Percentiles rank a stretch among this genome's conserved stretches.
phyloP scores from a whole-genome alignment of 2,797 vertebrate genomes.

The Malurus leucopterus region DNA sequence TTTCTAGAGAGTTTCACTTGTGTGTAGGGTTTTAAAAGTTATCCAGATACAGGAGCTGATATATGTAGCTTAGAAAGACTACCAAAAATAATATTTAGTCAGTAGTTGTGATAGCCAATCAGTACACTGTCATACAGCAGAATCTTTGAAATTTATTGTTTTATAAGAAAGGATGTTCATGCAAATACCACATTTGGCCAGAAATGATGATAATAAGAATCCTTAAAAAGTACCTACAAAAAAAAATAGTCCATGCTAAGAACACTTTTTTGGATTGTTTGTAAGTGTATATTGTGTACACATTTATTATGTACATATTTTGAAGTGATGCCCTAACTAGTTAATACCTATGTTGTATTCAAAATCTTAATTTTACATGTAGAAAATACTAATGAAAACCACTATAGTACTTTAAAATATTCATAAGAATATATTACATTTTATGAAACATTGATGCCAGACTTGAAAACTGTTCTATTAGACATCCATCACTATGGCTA shows the following conservation, averaged over 20 bases:
- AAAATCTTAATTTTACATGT: not conserved
- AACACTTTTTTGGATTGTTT: not conserved
- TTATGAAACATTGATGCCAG: not conserved
- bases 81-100: constrained; percentile 8
- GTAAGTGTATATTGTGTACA: not conserved
- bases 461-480: not conserved
- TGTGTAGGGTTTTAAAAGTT: not conserved
- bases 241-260: not conserved
- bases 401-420: not conserved
- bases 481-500: not conserved
- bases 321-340: not conserved
- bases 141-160: constrained; percentile 12
- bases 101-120: not conserved
- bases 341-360: not conserved
- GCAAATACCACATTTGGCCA: not conserved
- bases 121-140: not conserved
- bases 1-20: not conserved
- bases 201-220: not conserved
- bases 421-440: not conserved
- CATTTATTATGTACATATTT: not conserved
- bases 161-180: not conserved
- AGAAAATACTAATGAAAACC: not conserved
- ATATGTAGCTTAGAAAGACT: not conserved
- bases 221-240: not conserved
- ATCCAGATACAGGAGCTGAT: not conserved